Base-by-base conservation (phyloP, 2,888 invertebrate genomes). In the Cheilosia variabilis region DNA sequence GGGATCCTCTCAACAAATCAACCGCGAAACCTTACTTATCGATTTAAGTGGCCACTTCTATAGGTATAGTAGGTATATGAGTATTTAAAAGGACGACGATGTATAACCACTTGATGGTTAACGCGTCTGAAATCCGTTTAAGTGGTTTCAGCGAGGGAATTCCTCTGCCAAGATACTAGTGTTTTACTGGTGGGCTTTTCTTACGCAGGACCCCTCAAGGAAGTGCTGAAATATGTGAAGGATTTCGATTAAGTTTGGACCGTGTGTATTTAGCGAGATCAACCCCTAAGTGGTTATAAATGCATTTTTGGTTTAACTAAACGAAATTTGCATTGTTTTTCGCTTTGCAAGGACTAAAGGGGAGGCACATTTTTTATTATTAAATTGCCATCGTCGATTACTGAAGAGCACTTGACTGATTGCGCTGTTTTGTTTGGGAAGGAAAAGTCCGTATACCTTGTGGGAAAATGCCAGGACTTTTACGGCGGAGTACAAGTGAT, bases 331-430 rank as follows among this genome's bases (percentile, higher is more conserved):
- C 63, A 83, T 83, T 83, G 83, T 83, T 73, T 83, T 68, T 34
- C 62, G 6, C 47, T 53, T 24, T 37, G 31, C 34, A 73, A 60
- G 60, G 50, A 65, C 22, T 52, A 58, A 37, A 53, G 62, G 27
- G 57, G 47, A 34, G 45, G 41, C 45, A 13, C 13, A 47, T 66
- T 53, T 50, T 66, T 60, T 66, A 34, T 53, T 69, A 72, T 75
- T 81, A 81, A 86, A 86, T 86, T 86, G 81, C 86, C 86, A 45
- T 86, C 55, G 86, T 86, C 86, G 81, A 86, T 86, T 86, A 81
- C 86, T 52, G 60, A 53, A 58, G 76, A 77, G 81, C 68, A 57
- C 86, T 86, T 81, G 72, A 86, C 86, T 86, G 81, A 86, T 86
- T 86, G 86, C 86, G 86, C 86, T 86, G 86, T 86, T 81, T 86